Conservation (phyloP, 2,113 vertebrate species). For the Alectura lathami region DNA sequence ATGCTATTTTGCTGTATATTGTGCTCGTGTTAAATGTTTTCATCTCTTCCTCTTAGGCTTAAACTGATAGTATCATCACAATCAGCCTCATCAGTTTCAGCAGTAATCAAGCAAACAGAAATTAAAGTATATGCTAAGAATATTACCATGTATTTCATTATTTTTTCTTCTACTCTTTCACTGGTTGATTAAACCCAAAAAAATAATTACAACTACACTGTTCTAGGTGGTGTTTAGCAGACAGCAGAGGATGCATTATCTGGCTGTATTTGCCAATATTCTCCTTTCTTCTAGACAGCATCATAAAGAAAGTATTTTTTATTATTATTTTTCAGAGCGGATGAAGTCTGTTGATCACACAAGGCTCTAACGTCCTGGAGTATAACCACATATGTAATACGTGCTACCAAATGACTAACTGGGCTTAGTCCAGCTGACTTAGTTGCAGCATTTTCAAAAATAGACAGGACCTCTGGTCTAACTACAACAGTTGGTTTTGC, state of each 20-base stretch:
- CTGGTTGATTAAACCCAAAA: slow-evolving; percentile 1
- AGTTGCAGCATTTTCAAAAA: neutral
- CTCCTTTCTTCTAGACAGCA: neutral
- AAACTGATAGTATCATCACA: slow-evolving; percentile 6
- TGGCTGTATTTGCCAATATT: neutral
- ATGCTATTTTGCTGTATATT: neutral
- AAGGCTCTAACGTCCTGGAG: neutral
- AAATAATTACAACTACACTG: neutral
- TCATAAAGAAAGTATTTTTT: neutral
- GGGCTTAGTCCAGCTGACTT: neutral
- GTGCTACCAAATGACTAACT: neutral
- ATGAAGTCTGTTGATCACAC: neutral
- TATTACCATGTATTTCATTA: neutral
- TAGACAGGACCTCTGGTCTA: neutral
- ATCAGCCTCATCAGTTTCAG: slow-evolving; percentile 35
- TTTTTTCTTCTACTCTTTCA: neutral
- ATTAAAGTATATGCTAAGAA: slow-evolving; percentile 32
- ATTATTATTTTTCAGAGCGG: neutral
- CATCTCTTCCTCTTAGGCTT: slow-evolving; percentile 11
- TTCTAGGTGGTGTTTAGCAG: neutral
- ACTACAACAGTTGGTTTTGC: neutral
- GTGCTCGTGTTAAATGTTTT: slow-evolving; percentile 3
- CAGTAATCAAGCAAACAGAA: slow-evolving; percentile 40
- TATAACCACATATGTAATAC: neutral
- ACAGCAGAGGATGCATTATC: neutral